phyloP scores from a whole-genome alignment of 2,888 invertebrate species.

The Melanophora roralis region DNA sequence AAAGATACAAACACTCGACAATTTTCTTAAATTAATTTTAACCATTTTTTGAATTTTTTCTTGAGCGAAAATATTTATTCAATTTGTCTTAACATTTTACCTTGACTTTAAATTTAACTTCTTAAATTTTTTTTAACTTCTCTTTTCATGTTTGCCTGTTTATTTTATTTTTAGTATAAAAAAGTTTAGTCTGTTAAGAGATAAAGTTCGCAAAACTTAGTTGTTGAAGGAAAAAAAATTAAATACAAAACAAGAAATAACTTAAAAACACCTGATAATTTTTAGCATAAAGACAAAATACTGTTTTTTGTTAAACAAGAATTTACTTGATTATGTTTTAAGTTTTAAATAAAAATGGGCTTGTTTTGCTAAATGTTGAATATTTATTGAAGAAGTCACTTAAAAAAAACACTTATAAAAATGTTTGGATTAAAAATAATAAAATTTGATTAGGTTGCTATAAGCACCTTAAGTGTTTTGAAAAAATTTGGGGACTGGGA shows the following conservation, averaged over 20 bases:
- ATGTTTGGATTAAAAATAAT: no score
- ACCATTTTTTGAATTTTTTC: slow-evolving; percentile 15
- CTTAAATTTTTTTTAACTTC: not conserved
- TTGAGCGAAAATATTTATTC: slow-evolving; percentile 1
- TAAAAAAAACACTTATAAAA: not conserved
- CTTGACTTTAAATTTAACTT: slow-evolving; percentile 9
- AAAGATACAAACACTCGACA: not conserved
- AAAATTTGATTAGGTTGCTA: no score
- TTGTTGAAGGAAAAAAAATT: slow-evolving; percentile 22
- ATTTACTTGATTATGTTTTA: not conserved
- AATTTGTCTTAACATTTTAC: not conserved
- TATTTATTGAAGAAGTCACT: not conserved
- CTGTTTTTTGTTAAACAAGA: not conserved
- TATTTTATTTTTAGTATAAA: slow-evolving; percentile 43
- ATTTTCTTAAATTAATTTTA: not conserved
- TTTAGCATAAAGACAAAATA: slow-evolving; percentile 32
- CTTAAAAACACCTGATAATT: slow-evolving; percentile 58
- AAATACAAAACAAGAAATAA: slow-evolving; percentile 45
- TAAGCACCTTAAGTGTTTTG: no score
- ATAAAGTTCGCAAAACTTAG: slow-evolving; percentile 47
- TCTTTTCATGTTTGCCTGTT: slow-evolving; percentile 17
- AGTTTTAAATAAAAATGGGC: slow-evolving; percentile 1
- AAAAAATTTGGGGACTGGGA: no score
- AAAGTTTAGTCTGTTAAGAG: slow-evolving; percentile 40
- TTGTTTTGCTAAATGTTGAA: not conserved